Conservation (phyloP, 2,888 invertebrate species). For the Hylaea fasciaria region DNA sequence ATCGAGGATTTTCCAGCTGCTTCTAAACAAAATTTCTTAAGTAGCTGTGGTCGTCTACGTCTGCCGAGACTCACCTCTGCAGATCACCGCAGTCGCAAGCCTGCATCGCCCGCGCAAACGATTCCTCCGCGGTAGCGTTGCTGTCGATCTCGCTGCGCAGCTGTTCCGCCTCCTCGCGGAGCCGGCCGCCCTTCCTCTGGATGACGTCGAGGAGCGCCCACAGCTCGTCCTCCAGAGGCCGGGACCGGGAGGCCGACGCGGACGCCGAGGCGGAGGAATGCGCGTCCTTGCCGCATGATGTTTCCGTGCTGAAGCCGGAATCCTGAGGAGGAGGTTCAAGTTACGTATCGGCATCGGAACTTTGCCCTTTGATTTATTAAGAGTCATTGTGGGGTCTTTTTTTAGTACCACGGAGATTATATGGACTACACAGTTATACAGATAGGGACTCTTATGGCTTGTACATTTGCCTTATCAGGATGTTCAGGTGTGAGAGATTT, state of each 20-base stretch:
- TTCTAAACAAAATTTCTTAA: no score
- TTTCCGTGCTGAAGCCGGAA: slow-evolving; percentile 96
- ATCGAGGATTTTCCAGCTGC: no score
- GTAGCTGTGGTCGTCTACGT: no score
- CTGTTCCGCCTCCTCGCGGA: slow-evolving; percentile 89
- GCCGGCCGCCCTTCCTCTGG: slow-evolving; percentile 89
- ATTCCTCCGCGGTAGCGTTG: slow-evolving; percentile 86
- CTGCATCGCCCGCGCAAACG: slow-evolving; percentile 82
- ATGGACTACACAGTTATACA: no score
- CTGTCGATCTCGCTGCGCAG: slow-evolving; percentile 82
- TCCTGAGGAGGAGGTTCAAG: slow-evolving; percentile 76
- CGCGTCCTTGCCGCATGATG: slow-evolving; percentile 92
- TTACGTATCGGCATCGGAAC: not conserved
- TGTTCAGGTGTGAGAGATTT: not conserved
- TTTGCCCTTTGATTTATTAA: no score
- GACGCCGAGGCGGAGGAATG: slow-evolving; percentile 87
- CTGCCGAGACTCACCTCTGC: slow-evolving; percentile 32
- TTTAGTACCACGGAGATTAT: no score
- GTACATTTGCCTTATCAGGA: not conserved
- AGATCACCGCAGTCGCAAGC: slow-evolving; percentile 49
- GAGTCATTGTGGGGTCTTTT: no score
- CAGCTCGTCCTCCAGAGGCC: slow-evolving; percentile 90
- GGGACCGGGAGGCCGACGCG: slow-evolving; percentile 83
- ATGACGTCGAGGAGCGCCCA: slow-evolving; percentile 95
- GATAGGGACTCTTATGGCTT: no score